A percentile compares a stretch with the other conserved stretches of the same genome.
Conservation (phyloP, 2,113 vertebrate genomes). For the Gambusia affinis region DNA sequence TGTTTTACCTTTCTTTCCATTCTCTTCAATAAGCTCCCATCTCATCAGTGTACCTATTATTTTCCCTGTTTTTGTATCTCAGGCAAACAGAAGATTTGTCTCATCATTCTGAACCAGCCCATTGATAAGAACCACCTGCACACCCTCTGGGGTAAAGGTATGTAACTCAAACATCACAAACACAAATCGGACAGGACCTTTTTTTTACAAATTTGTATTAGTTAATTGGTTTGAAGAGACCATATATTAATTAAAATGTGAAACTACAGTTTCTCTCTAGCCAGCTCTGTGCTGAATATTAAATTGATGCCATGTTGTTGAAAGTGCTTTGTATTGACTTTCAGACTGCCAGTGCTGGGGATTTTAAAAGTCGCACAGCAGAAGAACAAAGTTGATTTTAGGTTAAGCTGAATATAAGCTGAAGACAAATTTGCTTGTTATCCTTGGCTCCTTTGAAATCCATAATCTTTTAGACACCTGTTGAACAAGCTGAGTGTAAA, state of each 20-base stretch:
- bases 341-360: constrained; percentile 15
- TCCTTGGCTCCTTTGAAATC: not conserved
- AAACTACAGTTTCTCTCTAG: constrained; percentile 4
- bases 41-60: constrained; percentile 1
- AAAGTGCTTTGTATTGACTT: constrained; percentile 19
- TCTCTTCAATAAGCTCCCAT: not conserved
- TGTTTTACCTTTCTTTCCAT: not conserved
- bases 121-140: constrained; percentile 72
- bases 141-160: constrained; percentile 82
- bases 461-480: constrained; percentile 21
- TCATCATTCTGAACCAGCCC: constrained; percentile 82
- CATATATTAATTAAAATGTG: constrained; percentile 11
- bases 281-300: constrained; percentile 16
- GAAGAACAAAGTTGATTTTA: constrained; percentile 21
- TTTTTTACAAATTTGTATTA: constrained; percentile 1
- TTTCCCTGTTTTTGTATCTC: constrained; percentile 16
- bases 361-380: constrained; percentile 1
- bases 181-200: constrained; percentile 15
- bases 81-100: constrained; percentile 79
- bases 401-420: not conserved
- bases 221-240: constrained; percentile 16
- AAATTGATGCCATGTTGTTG: constrained; percentile 31
- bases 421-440: constrained; percentile 8
- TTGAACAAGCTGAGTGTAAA: constrained; percentile 3
- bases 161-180: constrained; percentile 9